Conservation (phyloP, 2,797 vertebrate genomes). For the Neosilurus hyrtlii region DNA sequence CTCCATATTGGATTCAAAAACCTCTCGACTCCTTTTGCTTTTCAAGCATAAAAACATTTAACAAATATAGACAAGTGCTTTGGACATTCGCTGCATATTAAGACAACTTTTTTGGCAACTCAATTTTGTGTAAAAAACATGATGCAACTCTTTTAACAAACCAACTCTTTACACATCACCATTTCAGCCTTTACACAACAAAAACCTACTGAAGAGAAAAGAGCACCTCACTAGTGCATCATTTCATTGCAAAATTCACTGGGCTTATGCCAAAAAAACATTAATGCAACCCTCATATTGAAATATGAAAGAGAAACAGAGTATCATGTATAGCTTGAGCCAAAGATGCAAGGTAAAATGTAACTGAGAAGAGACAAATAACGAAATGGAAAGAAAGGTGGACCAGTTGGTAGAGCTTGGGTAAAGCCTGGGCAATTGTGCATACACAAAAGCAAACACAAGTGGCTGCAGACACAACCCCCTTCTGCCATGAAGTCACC, state of each 20-base stretch:
- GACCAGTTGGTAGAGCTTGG: conserved; percentile 38
- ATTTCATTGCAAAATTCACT: neutral
- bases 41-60: too few relatives aligned
- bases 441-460: conserved; percentile 49
- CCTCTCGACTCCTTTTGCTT: too few relatives aligned
- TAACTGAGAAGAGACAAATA: conserved; percentile 17
- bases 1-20: too few relatives aligned
- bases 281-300: too few relatives aligned
- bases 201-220: neutral
- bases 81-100: too few relatives aligned
- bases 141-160: neutral
- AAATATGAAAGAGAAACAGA: neutral
- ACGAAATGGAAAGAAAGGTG: conserved; percentile 1
- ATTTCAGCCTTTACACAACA: neutral
- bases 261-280: neutral
- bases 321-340: neutral
- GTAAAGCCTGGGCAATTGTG: conserved; percentile 44
- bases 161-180: neutral
- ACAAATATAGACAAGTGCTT: too few relatives aligned
- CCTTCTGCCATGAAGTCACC: conserved; percentile 49
- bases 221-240: neutral
- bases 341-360: neutral
- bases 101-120: too few relatives aligned
- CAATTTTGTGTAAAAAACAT: too few relatives aligned
- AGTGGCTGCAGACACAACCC: conserved; percentile 37